A percentile compares a stretch with the other conserved stretches of the same genome.
These are phyloP conservation scores for Yponomeuta cagnagella DNA, from an alignment of 2,888 invertebrate genomes.

Conservation along the genomic window DNA sequence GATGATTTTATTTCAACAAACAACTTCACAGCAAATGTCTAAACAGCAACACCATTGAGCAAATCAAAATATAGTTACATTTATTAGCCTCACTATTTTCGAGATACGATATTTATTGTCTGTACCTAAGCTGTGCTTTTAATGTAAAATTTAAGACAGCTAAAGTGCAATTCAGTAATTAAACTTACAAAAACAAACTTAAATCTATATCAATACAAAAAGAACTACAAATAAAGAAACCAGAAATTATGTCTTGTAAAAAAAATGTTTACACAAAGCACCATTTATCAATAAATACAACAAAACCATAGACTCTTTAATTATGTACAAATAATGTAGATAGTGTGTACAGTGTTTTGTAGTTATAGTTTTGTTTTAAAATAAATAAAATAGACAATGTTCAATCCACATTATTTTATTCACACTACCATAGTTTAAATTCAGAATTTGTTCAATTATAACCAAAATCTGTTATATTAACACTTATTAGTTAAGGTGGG, in stretches of 20 bases:
- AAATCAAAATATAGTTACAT: constrained; percentile 1
- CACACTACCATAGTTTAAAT: no score
- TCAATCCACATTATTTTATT: neutral
- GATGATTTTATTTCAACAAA: neutral
- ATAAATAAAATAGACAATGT: neutral
- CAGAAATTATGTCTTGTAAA: neutral
- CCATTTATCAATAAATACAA: neutral
- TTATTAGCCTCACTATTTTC: neutral
- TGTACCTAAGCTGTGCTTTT: neutral
- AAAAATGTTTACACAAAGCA: neutral
- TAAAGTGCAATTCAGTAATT: neutral
- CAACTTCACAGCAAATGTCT: constrained; percentile 1
- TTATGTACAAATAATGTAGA: neutral
- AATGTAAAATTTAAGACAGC: neutral
- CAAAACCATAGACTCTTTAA: neutral
- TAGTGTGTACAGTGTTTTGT: neutral
- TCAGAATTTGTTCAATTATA: neutral
- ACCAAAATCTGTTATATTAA: neutral
- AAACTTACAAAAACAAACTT: neutral
- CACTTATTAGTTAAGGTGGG: no score
- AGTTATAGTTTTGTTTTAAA: neutral
- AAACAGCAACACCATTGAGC: constrained; percentile 5
- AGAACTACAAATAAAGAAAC: neutral
- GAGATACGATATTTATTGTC: neutral
- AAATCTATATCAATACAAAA: neutral